Conservation (phyloP, 2,888 invertebrate species). For the Eubasilissa splendida region DNA sequence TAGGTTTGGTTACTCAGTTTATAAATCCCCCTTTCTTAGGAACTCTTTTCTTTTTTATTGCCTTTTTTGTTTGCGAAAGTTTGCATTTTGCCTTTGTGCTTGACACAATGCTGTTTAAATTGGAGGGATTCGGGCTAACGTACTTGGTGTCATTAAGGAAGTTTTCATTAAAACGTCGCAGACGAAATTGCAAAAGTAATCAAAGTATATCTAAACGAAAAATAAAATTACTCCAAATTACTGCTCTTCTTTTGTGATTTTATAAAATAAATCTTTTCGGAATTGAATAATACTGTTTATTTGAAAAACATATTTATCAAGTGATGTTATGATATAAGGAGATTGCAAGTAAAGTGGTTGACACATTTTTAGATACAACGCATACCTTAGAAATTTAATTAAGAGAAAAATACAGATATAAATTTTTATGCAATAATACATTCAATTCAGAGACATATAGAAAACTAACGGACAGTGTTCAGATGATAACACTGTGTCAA, state of each 20-base stretch:
- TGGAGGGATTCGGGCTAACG: slow-evolving; percentile 40
- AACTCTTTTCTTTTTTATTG: slow-evolving; percentile 20
- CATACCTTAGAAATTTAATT: too few species aligned
- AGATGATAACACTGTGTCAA: too few species aligned
- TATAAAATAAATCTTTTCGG: not conserved
- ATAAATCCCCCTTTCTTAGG: slow-evolving; percentile 11
- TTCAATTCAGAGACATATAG: too few species aligned
- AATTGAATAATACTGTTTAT: not conserved
- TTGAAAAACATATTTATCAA: not conserved
- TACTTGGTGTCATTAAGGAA: slow-evolving; percentile 43
- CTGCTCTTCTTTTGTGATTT: not conserved
- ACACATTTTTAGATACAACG: too few species aligned
- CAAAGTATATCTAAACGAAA: not conserved
- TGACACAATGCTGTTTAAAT: slow-evolving; percentile 48
- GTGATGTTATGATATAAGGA: not conserved
- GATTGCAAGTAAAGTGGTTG: not conserved
- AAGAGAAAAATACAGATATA: too few species aligned
- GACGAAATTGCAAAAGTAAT: slow-evolving; percentile 33
- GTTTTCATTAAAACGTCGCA: slow-evolving; percentile 38
- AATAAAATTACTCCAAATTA: not conserved
- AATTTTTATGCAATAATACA: too few species aligned
- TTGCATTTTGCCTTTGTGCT: slow-evolving; percentile 52
- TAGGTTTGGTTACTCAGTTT: not conserved
- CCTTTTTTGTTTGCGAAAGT: slow-evolving; percentile 48
- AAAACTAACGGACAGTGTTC: too few species aligned